Evolutionary conservation across 2,888 invertebrate species (phyloP), one percentile per base, ranked within the genome.

Genomic region (Esperia sulphurella): DNA sequence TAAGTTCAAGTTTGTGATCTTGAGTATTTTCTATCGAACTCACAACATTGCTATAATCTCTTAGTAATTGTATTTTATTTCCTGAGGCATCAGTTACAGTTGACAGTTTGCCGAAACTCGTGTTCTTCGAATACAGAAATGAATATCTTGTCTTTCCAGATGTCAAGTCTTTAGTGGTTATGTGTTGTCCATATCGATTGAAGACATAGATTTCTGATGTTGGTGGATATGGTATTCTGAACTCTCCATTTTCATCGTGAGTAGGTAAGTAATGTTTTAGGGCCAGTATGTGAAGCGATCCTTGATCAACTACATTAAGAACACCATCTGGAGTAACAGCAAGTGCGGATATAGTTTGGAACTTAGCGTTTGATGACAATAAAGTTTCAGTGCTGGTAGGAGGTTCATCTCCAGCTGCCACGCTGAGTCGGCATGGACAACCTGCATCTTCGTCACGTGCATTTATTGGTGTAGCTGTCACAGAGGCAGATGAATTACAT

Each of bases 291-390:
- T 96, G 96, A 9, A 96, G 85, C 4, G 95, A 96, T 44, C 95
- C 93, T 92, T 97, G 97, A 90, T 99, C 99, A 37, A 98, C 97
- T 45, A 99, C 95, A 83, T 98, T 96, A 41, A 99, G 91, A 48
- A 97, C 95, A n/a, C 98, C 98, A 76, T 98, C 97, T 33, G 98
- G 97, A 30, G 98, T 97, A 37, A 98, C 97, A 9, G 97, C 95
- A 39, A 99, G 91, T 9, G 98, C 96, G 37, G 96, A 96, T 73
- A 96, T 95, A 5, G 95, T 94, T 65, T 95, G 95, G 84, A 98
- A 96, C 74, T 95, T 94, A 0, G 97, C 97, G 75, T 97, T 97
- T 4, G 97, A 96, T 1, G 97, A 97, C 14, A 97, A 83, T 56
- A 97, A 83, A 21, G 96, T 97, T 79, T 95, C 95, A 0, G 96